Percentiles rank a stretch among this genome's conserved stretches.
Evolutionary conservation across 2,888 invertebrate species (phyloP).

Genomic region (Perizoma flavofasciatum): DNA sequence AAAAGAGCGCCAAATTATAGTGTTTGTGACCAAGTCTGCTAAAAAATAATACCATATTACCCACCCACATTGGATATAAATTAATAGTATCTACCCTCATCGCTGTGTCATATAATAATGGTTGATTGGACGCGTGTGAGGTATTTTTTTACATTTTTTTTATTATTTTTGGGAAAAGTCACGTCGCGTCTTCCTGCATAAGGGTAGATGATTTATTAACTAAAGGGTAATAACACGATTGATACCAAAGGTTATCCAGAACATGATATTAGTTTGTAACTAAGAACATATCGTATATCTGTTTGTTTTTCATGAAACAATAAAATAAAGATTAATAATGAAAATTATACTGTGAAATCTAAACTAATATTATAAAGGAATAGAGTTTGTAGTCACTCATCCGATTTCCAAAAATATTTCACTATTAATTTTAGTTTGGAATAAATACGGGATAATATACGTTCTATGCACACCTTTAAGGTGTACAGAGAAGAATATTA

Average conservation of each 20-base stretch:
- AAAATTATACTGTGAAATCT: too few species aligned
- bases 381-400: too few species aligned
- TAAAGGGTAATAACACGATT: slow-evolving; percentile 58
- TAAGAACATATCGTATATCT: too few species aligned
- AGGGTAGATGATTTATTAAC: slow-evolving; percentile 70
- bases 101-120: slow-evolving; percentile 76
- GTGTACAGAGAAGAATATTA: too few species aligned
- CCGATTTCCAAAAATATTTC: too few species aligned
- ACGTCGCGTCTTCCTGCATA: slow-evolving; percentile 60
- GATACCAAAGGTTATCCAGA: slow-evolving; percentile 14
- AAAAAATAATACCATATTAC: slow-evolving; percentile 79
- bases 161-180: slow-evolving; percentile 56
- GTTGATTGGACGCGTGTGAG: slow-evolving; percentile 79
- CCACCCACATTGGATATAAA: slow-evolving; percentile 84
- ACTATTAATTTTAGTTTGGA: too few species aligned
- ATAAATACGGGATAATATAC: too few species aligned
- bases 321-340: too few species aligned
- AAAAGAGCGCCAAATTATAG: slow-evolving; percentile 71
- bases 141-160: slow-evolving; percentile 76
- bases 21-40: slow-evolving; percentile 59
- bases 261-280: slow-evolving; percentile 1
- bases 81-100: slow-evolving; percentile 82
- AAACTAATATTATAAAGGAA: too few species aligned
- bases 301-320: too few species aligned
- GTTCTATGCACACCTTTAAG: too few species aligned